These are phyloP conservation scores for Furnarius figulus DNA, from an alignment of 2,113 vertebrate genomes.

Conservation along the genomic window DNA sequence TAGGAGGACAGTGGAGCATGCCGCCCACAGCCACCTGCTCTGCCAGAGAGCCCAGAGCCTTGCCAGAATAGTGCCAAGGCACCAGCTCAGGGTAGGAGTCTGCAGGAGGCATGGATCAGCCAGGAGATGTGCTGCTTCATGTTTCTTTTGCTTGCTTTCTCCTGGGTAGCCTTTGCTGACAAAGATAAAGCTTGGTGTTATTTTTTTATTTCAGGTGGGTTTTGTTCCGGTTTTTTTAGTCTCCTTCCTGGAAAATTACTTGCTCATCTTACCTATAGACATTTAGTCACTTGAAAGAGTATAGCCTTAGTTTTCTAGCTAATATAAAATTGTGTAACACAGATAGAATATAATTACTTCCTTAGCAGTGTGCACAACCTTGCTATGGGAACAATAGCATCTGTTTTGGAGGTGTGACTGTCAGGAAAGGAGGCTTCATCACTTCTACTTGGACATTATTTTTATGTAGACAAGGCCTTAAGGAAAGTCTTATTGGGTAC, in stretches of 20 bases:
- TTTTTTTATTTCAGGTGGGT: neutral
- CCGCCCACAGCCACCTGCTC: constrained; percentile 36
- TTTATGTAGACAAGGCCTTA: neutral
- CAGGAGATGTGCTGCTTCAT: neutral
- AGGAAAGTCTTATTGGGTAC: neutral
- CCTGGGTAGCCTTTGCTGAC: neutral
- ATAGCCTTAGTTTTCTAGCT: neutral
- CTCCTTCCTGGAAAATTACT: neutral
- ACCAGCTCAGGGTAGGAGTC: neutral
- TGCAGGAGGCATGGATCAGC: neutral
- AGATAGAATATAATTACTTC: neutral
- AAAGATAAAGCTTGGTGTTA: neutral
- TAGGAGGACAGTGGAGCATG: neutral
- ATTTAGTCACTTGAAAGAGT: neutral
- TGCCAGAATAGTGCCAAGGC: neutral
- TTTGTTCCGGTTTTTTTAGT: neutral
- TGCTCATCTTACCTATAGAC: neutral
- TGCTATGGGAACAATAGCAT: neutral
- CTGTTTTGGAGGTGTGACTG: neutral
- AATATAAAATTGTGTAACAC: neutral
- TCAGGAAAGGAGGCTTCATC: neutral
- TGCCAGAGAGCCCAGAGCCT: neutral
- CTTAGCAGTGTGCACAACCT: neutral
- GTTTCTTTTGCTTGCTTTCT: neutral
- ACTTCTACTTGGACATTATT: neutral